Conservation (phyloP, 1,140 invertebrate genomes). For the Uloborus diversus region DNA sequence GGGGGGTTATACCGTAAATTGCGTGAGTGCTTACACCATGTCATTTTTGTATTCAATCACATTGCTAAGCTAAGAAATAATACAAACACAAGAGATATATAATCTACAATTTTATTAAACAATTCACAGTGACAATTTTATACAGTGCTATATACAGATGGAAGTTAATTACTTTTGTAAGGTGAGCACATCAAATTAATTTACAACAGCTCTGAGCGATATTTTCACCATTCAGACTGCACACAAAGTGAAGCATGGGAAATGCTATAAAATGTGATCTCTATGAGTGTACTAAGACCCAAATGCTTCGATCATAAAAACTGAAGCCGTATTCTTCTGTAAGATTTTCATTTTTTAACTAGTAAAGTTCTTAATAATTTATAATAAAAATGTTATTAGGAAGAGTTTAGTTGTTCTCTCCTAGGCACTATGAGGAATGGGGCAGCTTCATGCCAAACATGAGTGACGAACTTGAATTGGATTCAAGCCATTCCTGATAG, state of each 20-base stretch:
- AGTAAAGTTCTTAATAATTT: conserved; percentile 12
- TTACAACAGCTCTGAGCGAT: conserved; percentile 44
- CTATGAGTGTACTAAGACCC: conserved; percentile 46
- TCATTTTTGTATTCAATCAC: no score
- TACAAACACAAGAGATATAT: conserved; percentile 37
- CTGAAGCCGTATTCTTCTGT: conserved; percentile 8
- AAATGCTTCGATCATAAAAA: conserved; percentile 11
- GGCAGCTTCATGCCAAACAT: no score
- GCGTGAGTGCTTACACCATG: no score
- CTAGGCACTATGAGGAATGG: no score
- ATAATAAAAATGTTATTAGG: conserved; percentile 22
- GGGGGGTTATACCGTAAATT: no score
- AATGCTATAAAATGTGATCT: conserved; percentile 51
- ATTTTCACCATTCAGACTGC: conserved; percentile 34
- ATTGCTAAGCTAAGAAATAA: no score
- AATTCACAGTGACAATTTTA: conserved; percentile 54
- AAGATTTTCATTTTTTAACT: conserved; percentile 11
- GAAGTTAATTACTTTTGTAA: conserved; percentile 54
- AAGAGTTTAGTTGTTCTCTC: background rate
- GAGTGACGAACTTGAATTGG: no score
- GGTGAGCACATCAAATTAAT: conserved; percentile 52
- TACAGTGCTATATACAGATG: conserved; percentile 57
- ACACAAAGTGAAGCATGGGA: conserved; percentile 44
- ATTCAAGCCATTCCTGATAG: background rate
- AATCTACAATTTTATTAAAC: conserved; percentile 57